Percentiles rank a stretch among this genome's conserved stretches.
These are phyloP conservation scores for Corythoichthys haematopterus DNA, from an alignment of 2,113 vertebrate species.

Conservation along the genomic window DNA sequence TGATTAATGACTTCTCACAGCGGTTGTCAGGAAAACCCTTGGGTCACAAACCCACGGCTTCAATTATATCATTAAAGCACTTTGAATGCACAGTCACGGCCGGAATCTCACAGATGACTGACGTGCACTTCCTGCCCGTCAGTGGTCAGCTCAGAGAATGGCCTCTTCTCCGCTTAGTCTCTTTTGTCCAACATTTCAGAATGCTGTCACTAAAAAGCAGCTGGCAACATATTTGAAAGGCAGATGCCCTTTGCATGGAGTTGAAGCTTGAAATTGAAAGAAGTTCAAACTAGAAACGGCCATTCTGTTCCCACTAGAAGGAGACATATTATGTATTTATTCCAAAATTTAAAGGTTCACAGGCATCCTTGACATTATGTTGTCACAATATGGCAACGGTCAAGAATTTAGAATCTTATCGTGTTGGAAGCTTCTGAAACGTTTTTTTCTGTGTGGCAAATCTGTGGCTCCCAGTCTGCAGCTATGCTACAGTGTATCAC, in stretches of 20 bases:
- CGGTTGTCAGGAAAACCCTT: slow-evolving; percentile 32
- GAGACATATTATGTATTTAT: neutral
- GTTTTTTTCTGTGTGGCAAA: too few relatives aligned
- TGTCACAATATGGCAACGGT: too few relatives aligned
- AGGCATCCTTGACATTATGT: too few relatives aligned
- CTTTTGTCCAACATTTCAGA: slow-evolving; percentile 15
- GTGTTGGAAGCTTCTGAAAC: too few relatives aligned
- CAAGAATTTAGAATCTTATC: too few relatives aligned
- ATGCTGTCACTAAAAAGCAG: slow-evolving; percentile 5
- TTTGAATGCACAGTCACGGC: slow-evolving; percentile 27
- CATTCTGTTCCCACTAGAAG: neutral
- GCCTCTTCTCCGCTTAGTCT: slow-evolving; percentile 11
- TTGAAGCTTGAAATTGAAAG: neutral
- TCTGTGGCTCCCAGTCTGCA: too few relatives aligned
- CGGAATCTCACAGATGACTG: slow-evolving; percentile 22
- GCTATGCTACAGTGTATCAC: too few relatives aligned
- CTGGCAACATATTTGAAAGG: neutral
- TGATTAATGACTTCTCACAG: slow-evolving; percentile 37
- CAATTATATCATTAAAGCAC: slow-evolving; percentile 37
- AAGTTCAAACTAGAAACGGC: neutral
- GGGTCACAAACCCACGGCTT: slow-evolving; percentile 41
- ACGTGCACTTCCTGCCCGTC: slow-evolving; percentile 16
- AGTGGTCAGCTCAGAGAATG: slow-evolving; percentile 14
- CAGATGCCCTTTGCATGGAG: neutral
- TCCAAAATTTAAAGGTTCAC: too few relatives aligned